phyloP scores from a whole-genome alignment of 2,797 vertebrate species.

The Sorex maritimensis region DNA sequence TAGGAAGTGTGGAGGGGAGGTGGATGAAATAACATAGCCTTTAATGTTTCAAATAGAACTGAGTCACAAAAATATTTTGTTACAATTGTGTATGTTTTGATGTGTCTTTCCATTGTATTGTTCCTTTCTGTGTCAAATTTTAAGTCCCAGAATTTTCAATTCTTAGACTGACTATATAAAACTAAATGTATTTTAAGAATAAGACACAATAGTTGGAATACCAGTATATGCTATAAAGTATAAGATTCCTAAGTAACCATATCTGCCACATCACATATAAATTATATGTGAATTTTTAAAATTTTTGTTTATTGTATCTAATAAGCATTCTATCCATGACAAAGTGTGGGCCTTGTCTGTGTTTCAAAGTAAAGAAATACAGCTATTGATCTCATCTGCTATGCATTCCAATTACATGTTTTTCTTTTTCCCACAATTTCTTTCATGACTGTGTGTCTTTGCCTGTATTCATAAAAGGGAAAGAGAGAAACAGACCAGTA shows the following conservation, averaged over 20 bases:
- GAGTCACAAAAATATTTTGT: background rate
- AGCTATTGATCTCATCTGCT: conserved; percentile 21
- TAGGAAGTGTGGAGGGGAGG: too few species aligned
- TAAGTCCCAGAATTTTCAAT: conserved; percentile 12
- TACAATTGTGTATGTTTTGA: background rate
- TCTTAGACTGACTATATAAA: background rate
- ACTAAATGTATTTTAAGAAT: conserved; percentile 42
- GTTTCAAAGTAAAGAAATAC: background rate
- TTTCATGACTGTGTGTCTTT: conserved; percentile 49
- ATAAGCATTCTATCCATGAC: background rate
- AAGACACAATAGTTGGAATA: background rate
- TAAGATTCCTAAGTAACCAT: conserved; percentile 13
- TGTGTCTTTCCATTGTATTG: background rate
- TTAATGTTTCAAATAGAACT: background rate
- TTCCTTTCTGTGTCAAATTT: background rate
- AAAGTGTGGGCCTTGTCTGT: background rate
- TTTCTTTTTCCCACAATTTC: background rate
- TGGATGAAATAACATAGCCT: background rate
- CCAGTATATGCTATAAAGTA: background rate
- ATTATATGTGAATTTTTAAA: background rate
- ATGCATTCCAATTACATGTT: background rate
- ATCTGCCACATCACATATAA: background rate
- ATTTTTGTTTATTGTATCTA: conserved; percentile 38
- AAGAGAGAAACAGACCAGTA: conserved; percentile 19
- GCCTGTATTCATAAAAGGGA: background rate